A percentile compares a stretch with the other conserved stretches of the same genome.
These are phyloP conservation scores for Anthopleura xanthogrammica DNA, from an alignment of 92 coral and sea anemone genomes.

Conservation along the genomic window DNA sequence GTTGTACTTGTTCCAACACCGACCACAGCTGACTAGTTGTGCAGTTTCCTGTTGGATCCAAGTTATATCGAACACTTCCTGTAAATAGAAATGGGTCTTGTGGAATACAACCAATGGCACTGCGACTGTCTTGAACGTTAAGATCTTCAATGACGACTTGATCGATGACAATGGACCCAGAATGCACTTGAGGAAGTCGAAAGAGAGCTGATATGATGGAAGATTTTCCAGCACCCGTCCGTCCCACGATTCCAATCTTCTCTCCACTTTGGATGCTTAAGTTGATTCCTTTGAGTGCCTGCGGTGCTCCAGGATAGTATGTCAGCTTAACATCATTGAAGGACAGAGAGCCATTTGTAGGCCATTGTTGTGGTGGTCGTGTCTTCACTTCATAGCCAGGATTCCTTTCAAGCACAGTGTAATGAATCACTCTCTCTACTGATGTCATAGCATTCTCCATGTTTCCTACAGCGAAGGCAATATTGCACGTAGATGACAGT, in stretches of 20 bases:
- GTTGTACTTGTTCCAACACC: conserved; percentile 46
- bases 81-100: conserved; percentile 64
- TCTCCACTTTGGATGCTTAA: conserved; percentile 26
- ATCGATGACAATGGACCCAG: conserved; percentile 45
- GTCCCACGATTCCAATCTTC: conserved; percentile 58
- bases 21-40: conserved; percentile 15
- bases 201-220: conserved; percentile 38
- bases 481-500: not conserved
- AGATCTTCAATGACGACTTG: conserved; percentile 33
- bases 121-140: conserved; percentile 45
- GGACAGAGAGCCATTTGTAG: conserved; percentile 28
- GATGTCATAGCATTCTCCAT: conserved; percentile 49
- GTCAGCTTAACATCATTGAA: conserved; percentile 33
- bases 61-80: conserved; percentile 48
- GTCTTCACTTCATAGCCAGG: conserved; percentile 31
- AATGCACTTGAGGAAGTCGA: conserved; percentile 40
- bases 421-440: conserved; percentile 44
- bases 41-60: conserved; percentile 46
- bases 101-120: conserved; percentile 46
- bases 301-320: conserved; percentile 33
- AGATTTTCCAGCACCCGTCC: conserved; percentile 66
- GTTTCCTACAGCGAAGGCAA: conserved; percentile 21
- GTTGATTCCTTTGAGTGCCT: conserved; percentile 26
- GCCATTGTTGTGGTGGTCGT: conserved; percentile 40
- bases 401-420: conserved; percentile 34